Base-by-base conservation (phyloP, 2,113 vertebrate species). In the Perca flavescens region DNA sequence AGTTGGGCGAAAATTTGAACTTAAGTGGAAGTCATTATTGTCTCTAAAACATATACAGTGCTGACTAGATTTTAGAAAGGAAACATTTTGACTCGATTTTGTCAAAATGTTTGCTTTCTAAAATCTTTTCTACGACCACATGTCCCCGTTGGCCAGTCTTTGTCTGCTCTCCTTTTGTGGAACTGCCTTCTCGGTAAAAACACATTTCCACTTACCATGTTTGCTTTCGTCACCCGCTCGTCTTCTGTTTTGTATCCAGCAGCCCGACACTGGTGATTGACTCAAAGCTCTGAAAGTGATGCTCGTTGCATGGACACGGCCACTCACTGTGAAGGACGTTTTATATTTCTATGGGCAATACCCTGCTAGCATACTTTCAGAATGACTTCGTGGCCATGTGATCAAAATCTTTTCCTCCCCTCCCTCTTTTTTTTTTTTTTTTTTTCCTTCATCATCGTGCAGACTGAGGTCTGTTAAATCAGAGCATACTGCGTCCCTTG, bases 201-300 rank as follows among this genome's bases (percentile, higher is more conserved):
- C 88, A 87, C 56, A 80, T 86, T 91, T 93, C 85, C 88, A 93
- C 93, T 92, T 89, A 94, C 93, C 93, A 94, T 93, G 82, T 93
- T 70, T 85, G 58, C 86, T 73, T 72, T 75, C 80, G 65, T 83
- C 82, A 61, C 71, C 53, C 67, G 0, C 50, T 81, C 66, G 19
- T 56, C 72, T 82, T 69, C 74, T 76, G 83, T 82, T 77, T 77
- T 69, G 40, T 78, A 65, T 89, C 56, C 56, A 66, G 62, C 62
- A 28, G 75, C 74, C 22, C 22, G 28, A 70, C 7, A 10, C 72
- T 57, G 47, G 64, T 3, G 50, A 63, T 34, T 15, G 14, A 46
- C 52, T 86, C 56, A 16, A 49, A 80, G 46, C 75, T 77, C 57
- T 47, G 21, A 66, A 58, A 81, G 36, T 21, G 69, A 79, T 90